Evolutionary conservation across 2,113 vertebrate genomes (phyloP).

Genomic region (Leptosomus discolor): DNA sequence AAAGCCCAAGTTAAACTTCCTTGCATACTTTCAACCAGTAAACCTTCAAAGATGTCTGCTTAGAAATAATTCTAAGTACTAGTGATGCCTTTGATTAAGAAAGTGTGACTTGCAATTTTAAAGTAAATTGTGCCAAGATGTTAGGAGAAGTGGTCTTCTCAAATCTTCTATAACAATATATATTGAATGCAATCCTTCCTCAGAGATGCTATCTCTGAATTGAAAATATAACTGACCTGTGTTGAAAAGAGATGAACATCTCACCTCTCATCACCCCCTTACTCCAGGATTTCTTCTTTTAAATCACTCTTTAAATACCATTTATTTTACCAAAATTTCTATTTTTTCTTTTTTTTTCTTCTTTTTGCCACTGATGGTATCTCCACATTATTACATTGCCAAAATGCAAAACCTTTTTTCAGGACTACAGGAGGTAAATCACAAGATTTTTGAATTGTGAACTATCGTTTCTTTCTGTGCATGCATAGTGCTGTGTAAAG

Average conservation of each 20-base stretch:
- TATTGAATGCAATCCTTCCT: neutral
- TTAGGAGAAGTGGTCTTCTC: neutral
- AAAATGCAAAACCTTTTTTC: neutral
- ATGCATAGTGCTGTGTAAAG: neutral
- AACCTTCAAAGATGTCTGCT: neutral
- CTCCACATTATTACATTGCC: neutral
- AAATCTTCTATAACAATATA: neutral
- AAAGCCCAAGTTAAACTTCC: neutral
- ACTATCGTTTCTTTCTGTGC: neutral
- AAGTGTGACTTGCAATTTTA: neutral
- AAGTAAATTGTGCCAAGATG: neutral
- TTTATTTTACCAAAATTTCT: neutral
- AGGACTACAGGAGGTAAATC: neutral
- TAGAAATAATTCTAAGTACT: neutral
- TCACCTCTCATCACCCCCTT: accelerated
- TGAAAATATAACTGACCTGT: neutral
- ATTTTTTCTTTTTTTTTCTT: neutral
- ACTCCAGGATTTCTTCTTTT: neutral
- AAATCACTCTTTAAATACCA: neutral
- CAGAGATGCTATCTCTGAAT: neutral
- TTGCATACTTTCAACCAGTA: neutral
- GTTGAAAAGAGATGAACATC: neutral
- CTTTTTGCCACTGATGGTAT: neutral
- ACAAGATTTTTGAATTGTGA: neutral
- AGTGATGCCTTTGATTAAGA: neutral